Evolutionary conservation across 2,888 invertebrate species (phyloP).

Genomic region (Bursaphelenchus okinawaensis): DNA sequence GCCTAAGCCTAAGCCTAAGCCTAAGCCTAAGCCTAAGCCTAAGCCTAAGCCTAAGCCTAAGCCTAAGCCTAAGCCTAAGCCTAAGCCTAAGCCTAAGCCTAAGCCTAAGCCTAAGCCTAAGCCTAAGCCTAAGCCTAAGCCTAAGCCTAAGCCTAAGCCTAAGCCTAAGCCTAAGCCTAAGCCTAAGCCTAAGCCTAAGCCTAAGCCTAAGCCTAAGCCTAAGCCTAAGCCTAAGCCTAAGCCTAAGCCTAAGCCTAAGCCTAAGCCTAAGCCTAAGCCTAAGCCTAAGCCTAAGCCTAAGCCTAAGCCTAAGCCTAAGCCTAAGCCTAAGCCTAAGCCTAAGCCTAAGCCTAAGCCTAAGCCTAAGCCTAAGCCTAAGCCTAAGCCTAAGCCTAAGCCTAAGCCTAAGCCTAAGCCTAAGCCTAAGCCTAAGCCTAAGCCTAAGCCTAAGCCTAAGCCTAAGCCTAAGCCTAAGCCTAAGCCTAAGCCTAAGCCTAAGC

Average conservation of each 20-base stretch:
- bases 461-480: constrained; percentile 28
- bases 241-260: constrained; percentile 26
- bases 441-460: constrained; percentile 26
- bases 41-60: constrained; percentile 24
- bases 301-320: constrained; percentile 29
- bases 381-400: constrained; percentile 24
- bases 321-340: constrained; percentile 31
- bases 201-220: constrained; percentile 25
- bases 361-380: constrained; percentile 26
- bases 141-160: constrained; percentile 24
- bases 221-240: constrained; percentile 24
- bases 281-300: constrained; percentile 28
- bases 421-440: constrained; percentile 29
- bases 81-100: constrained; percentile 23
- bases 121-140: constrained; percentile 21
- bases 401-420: constrained; percentile 27
- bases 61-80: constrained; percentile 26
- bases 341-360: constrained; percentile 31
- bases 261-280: constrained; percentile 29
- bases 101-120: constrained; percentile 26
- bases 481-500: constrained; percentile 31
- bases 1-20: constrained; percentile 28
- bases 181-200: constrained; percentile 24
- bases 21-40: constrained; percentile 29
- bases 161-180: constrained; percentile 23